Base-by-base conservation (phyloP, 2,113 vertebrate species). In the Aptenodytes patagonicus region DNA sequence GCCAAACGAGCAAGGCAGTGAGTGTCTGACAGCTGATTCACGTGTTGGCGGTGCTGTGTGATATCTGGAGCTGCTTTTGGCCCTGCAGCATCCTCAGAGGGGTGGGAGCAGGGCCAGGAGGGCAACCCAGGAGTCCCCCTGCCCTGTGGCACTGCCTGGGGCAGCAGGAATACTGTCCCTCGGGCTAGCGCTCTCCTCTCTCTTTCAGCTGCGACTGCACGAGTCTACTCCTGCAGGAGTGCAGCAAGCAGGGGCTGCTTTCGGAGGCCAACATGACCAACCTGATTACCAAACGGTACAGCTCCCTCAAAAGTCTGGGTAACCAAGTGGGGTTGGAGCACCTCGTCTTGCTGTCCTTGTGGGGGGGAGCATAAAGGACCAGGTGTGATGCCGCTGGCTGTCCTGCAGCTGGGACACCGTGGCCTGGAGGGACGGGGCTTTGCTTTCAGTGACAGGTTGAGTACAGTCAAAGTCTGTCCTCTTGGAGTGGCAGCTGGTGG, bases 161-260 rank as follows among this genome's bases (percentile, higher is more conserved):
- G 38, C 77, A 64, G 40, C 21, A 46, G 57, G n/a, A 66, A 38
- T 62, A 13, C 42, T 44, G 17, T 71, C 25, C 55, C 47, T 77
- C 7, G 6, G 32, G 54, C n/a, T 60, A 25, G 13, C 3, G 1
- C 73, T 87, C 57, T 78, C 21, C 38, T 61, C 31, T 91, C 64
- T 91, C 20, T 97, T 90, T 14, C 97, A 99, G 99, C 95, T 99
- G 99, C 28, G 98, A 99, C 97, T 99, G 99, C 77, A 98, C 99
- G 19, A 98, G 98, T 77, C 98, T 99, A 91, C 98, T 99, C 5
- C 98, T 99, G 29, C 99, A 99, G 81, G 99, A 99, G 96, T 99
- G 99, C 57, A 98, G 99, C 96, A 99, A 99, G 97, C 99, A 99
- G 32, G 99, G 99, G 5, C 98, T 99, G 91, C 98, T 99, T 36